Evolutionary conservation across 2,113 vertebrate genomes (phyloP), one percentile per base, ranked within the genome.

Genomic region (Egretta garzetta): DNA sequence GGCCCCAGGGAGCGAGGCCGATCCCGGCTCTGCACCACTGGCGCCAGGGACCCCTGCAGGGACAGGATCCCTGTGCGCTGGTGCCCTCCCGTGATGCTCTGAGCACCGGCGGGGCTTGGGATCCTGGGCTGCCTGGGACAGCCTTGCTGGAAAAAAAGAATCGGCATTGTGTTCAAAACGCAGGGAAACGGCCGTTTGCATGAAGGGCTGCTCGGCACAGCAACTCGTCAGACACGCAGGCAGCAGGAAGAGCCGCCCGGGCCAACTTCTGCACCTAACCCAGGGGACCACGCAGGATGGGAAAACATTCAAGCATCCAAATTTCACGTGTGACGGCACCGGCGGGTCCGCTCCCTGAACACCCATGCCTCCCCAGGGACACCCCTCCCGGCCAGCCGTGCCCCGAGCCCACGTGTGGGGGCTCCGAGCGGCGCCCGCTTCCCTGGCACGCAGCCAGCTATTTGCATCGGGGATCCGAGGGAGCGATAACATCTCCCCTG

Each of bases 321-420:
- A 39, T 52, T 9, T 20, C 28, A 33, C 0, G 4, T 30, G 12
- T 0, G 1, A 27, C 0, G 1, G 41, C 14, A 56, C 50, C 6
- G 43, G 43, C 1, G 4, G 23, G 35, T 50, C 41, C 1, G 1
- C 32, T 55, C 55, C 70, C 63, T 2, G 33, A 35, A 24, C 24
- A 12, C 33, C 45, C 53, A 24, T 6, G 2, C 10, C 47, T 32
- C 47, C 41, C 50, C 66, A 15, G 21, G 26, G 56, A n/a, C 1
- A 1, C 47, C 50, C 16, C 3, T 21, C 21, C 20, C 10, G 2
- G 12, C 66, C 21, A 7, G 39, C n/a, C 3, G 0, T 49, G 58
- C 59, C 85, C 83, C 2, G 1, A 47, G 39, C 55, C 82, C 20
- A 6, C 2, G 4, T 1, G 32, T 32, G 14, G 43, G 19, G 15